Percentiles rank a stretch among this genome's conserved stretches.
These are phyloP conservation scores for Coremacera marginata DNA, from an alignment of 2,888 invertebrate species.

Conservation along the genomic window DNA sequence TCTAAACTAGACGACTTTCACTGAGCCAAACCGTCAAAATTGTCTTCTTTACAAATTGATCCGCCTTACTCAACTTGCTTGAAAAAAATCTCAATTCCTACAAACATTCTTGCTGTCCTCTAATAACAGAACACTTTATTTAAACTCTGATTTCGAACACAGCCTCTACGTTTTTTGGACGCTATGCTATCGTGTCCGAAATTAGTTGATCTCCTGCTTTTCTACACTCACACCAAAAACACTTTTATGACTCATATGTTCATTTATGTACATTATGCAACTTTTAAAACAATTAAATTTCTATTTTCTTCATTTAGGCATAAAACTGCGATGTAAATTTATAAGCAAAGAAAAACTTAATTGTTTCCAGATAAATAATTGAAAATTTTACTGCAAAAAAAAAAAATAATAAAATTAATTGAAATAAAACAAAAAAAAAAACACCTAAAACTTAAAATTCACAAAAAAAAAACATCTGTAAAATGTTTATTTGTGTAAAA, in stretches of 20 bases:
- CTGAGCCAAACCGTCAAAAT: too few relatives aligned
- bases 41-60: too few relatives aligned
- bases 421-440: constrained; percentile 16
- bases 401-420: constrained; percentile 40
- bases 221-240: background rate
- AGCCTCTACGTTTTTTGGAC: too few relatives aligned
- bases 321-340: constrained; percentile 67
- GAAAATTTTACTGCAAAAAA: constrained; percentile 22
- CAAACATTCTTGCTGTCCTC: too few relatives aligned
- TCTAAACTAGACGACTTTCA: too few relatives aligned
- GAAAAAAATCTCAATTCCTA: too few relatives aligned
- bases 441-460: background rate
- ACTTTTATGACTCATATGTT: constrained; percentile 24
- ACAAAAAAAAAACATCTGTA: constrained; percentile 27
- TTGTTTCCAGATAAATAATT: constrained; percentile 45
- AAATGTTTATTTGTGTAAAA: constrained; percentile 16
- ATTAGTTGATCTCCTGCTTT: background rate
- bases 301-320: constrained; percentile 59
- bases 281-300: background rate
- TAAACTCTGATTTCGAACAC: too few relatives aligned
- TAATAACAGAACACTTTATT: too few relatives aligned
- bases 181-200: too few relatives aligned
- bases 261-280: background rate
- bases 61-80: too few relatives aligned
- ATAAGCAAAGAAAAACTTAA: constrained; percentile 58